Conservation (phyloP, 2,113 vertebrate genomes). For the Nothobranchius furzeri region DNA sequence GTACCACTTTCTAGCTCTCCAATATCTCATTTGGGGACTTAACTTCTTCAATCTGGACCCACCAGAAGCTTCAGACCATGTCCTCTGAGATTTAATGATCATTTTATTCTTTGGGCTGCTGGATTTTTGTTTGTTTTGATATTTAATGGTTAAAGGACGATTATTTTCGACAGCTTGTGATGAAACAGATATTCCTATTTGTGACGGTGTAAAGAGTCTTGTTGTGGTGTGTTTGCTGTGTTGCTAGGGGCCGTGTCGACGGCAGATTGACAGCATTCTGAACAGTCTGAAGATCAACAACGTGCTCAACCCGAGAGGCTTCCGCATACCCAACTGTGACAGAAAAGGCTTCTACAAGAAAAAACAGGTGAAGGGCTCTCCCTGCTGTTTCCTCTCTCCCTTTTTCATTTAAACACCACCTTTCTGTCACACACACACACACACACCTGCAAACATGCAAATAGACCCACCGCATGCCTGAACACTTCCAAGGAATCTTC, state of each 20-base stretch:
- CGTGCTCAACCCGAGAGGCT: conserved; percentile 86
- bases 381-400: conserved; percentile 31
- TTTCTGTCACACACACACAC: conserved; percentile 20
- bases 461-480: conserved; percentile 64
- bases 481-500: conserved; percentile 69
- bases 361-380: conserved; percentile 87
- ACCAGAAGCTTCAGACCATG: conserved; percentile 14
- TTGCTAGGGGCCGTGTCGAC: conserved; percentile 90
- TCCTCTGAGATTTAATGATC: neutral
- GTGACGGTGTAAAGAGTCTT: conserved; percentile 9
- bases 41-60: conserved; percentile 19
- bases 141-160: neutral
- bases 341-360: conserved; percentile 98
- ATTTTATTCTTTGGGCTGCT: neutral
- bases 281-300: conserved; percentile 90
- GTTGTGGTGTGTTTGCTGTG: conserved; percentile 30
- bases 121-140: neutral
- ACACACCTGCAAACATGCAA: conserved; percentile 55
- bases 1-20: conserved; percentile 32
- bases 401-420: conserved; percentile 12
- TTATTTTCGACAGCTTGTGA: neutral
- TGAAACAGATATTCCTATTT: neutral
- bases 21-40: conserved; percentile 27
- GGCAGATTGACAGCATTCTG: conserved; percentile 94
- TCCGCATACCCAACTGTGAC: conserved; percentile 98